Percentiles rank a stretch among this genome's conserved stretches.
Evolutionary conservation across 1,140 invertebrate species (phyloP).

Genomic region (Venustaconcha ellipsiformis): DNA sequence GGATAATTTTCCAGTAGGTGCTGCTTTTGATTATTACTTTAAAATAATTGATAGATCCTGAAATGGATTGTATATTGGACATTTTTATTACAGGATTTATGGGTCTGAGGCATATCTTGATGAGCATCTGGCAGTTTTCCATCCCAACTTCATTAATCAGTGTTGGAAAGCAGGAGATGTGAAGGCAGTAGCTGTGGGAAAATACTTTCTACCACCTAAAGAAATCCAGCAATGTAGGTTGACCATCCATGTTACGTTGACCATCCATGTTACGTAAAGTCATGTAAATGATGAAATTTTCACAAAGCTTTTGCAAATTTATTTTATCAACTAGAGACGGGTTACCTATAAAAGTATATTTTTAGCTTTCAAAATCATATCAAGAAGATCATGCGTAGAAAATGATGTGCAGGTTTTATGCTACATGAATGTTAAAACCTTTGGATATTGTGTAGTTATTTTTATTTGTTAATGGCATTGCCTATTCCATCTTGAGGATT

Average conservation of each 20-base stretch:
- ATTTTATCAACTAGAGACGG: not conserved
- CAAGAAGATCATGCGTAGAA: too few species aligned
- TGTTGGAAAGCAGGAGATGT: not conserved
- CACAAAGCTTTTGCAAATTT: not conserved
- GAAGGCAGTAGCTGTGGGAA: not conserved
- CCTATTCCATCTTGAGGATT: too few species aligned
- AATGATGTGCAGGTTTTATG: too few species aligned
- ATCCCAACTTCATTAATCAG: not conserved
- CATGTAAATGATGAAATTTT: not conserved
- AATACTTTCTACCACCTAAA: conserved; percentile 7
- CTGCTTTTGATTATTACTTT: too few species aligned
- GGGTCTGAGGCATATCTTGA: not conserved
- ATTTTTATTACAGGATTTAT: not conserved
- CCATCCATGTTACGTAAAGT: not conserved
- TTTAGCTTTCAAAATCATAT: too few species aligned
- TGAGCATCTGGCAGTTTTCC: conserved; percentile 5
- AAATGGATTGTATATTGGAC: too few species aligned
- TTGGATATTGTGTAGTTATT: too few species aligned
- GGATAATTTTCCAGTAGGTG: too few species aligned
- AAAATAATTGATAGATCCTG: too few species aligned
- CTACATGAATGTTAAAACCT: too few species aligned
- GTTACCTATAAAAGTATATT: too few species aligned
- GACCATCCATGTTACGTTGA: not conserved
- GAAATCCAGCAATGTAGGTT: conserved; percentile 3
- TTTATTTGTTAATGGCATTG: too few species aligned